Percentiles rank a stretch among this genome's conserved stretches.
Evolutionary conservation across 2,113 vertebrate species (phyloP).

Genomic region (Aptenodytes forsteri): DNA sequence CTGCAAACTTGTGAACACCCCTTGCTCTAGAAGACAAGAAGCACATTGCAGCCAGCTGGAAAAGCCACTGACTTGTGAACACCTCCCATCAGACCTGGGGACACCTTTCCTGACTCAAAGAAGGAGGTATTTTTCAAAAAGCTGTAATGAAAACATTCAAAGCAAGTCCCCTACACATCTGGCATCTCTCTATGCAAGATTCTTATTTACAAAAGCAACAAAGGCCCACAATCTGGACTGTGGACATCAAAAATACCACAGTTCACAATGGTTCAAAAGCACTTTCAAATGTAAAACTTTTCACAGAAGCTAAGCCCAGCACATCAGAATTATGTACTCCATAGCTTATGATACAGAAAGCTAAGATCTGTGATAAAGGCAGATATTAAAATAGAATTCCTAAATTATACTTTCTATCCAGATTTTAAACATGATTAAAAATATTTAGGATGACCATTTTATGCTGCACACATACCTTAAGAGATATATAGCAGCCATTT

Average conservation of each 20-base stretch:
- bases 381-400: neutral
- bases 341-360: neutral
- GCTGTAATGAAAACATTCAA: neutral
- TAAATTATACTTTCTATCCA: neutral
- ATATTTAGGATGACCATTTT: neutral
- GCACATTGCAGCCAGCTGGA: neutral
- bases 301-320: neutral
- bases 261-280: neutral
- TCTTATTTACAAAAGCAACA: neutral
- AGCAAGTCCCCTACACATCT: neutral
- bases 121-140: neutral
- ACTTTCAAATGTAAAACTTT: neutral
- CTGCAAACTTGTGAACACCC: neutral
- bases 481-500: neutral
- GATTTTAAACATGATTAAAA: neutral
- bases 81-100: neutral
- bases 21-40: neutral
- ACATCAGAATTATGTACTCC: neutral
- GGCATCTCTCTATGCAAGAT: accelerated
- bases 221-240: neutral
- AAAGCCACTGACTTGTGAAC: neutral
- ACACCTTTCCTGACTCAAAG: neutral
- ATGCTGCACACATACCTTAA: neutral
- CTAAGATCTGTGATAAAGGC: neutral
- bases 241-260: neutral